Base-by-base conservation (phyloP, 2,888 invertebrate species). In the Lepas anatifera region DNA sequence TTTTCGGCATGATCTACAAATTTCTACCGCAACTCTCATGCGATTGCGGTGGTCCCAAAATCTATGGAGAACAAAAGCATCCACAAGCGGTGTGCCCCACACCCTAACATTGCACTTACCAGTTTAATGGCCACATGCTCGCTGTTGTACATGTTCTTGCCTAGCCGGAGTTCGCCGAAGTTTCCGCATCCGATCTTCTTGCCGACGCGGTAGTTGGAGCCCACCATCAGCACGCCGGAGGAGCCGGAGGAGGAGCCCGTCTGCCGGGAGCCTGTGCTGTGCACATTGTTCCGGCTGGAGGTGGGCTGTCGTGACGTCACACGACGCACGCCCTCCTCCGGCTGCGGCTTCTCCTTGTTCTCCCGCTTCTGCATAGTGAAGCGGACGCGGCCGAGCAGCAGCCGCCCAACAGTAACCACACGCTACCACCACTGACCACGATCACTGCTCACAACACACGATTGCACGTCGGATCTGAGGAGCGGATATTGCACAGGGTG, bases 111-210 rank as follows among this genome's bases (percentile, higher is more conserved):
- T 25, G 13, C 70, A 82, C 84, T 84, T 78, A 87, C 87, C 94
- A 99, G 89, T 86, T 99, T 99, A 83, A 99, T 98, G 82, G 99
- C 99, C 84, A 99, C 98, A 87, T 99, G 98, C 86, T 99, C 99
- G 87, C 96, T 98, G 87, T 96, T 99, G 87, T 99, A 99, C 80
- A 99, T 87, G 85, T 99, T 99, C 87, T 98, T 99, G 89, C 96
- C 98, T 82, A 99, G 88, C 81, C 99, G 87, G 77, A 99, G 87
- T 86, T 99, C 99, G 77, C 99, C 99, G 81, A 99, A 99, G 85
- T 99, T 99, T 79, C 99, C 99, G 87, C 96, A 96, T 82, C 99
- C 99, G 81, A 99, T 99, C 85, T 99, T 99, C 86, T 98, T 99
- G 78, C 99, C 99, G 79, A 99, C 98, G 81, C 97, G 90, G 85